Percentiles rank a stretch among this genome's conserved stretches.
phyloP scores from a whole-genome alignment of 1,140 invertebrate species.

The Brachionus rubens region DNA sequence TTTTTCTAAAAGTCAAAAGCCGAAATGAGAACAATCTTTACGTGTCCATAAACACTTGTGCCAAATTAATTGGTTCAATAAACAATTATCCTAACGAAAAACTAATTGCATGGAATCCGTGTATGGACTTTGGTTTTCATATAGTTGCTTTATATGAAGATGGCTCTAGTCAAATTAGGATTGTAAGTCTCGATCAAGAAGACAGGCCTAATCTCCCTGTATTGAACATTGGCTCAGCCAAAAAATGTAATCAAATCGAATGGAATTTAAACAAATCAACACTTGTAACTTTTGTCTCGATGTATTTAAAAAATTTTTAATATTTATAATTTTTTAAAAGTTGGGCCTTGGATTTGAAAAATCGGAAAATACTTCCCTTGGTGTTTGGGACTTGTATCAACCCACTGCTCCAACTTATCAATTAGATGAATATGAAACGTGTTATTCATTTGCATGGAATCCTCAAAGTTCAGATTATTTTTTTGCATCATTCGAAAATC shows the following conservation, averaged over 20 bases:
- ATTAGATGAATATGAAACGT: constrained; percentile 23
- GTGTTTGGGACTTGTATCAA: constrained; percentile 2
- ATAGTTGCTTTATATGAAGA: constrained; percentile 13
- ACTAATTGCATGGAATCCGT: constrained; percentile 25
- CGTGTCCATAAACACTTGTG: constrained; percentile 15
- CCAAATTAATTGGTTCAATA: constrained; percentile 33
- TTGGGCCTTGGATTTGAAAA: constrained; percentile 25
- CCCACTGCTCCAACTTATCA: background rate
- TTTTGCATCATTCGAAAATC: constrained; percentile 11
- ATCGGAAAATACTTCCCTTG: background rate
- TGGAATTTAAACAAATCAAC: background rate
- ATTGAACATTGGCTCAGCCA: constrained; percentile 2
- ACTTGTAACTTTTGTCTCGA: background rate
- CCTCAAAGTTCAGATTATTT: background rate
- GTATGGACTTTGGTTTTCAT: background rate
- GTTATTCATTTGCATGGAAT: constrained; percentile 26
- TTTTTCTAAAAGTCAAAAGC: background rate
- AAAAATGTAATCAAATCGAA: constrained; percentile 42
- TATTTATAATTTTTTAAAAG: background rate
- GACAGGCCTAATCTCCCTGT: background rate
- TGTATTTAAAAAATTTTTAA: background rate
- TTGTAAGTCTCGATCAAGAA: background rate
- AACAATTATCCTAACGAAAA: constrained; percentile 3
- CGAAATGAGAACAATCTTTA: constrained; percentile 28
- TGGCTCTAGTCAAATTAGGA: constrained; percentile 8